Evolutionary conservation across 2,888 invertebrate genomes (phyloP).

Genomic region (Timema cristinae): DNA sequence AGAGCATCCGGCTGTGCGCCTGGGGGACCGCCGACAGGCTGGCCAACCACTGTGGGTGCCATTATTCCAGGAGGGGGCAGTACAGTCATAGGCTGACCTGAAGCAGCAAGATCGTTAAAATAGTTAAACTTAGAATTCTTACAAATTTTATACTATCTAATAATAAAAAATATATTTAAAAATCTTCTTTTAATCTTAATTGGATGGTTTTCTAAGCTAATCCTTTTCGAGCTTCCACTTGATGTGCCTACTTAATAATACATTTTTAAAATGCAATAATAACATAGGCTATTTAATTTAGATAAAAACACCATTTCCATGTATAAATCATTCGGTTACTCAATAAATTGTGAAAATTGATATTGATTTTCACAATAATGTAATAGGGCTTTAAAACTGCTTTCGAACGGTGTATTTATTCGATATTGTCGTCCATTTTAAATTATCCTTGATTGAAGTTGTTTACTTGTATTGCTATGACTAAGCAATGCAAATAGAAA

Average conservation of each 20-base stretch:
- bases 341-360: too few relatives aligned
- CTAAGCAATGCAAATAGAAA: too few relatives aligned
- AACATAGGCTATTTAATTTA: neutral
- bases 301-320: neutral
- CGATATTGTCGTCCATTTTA: too few relatives aligned
- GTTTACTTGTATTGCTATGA: too few relatives aligned
- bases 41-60: slow-evolving; percentile 44
- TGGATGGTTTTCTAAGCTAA: neutral
- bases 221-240: too few relatives aligned
- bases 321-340: neutral
- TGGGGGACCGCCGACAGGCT: slow-evolving; percentile 27
- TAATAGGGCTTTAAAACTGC: too few relatives aligned
- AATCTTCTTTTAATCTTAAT: neutral
- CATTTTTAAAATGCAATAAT: neutral
- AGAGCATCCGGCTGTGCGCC: slow-evolving; percentile 52
- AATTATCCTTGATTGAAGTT: too few relatives aligned
- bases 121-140: slow-evolving; percentile 1
- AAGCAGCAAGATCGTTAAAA: slow-evolving; percentile 17
- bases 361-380: too few relatives aligned
- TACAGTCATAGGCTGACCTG: slow-evolving; percentile 43
- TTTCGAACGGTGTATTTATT: too few relatives aligned
- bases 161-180: too few relatives aligned
- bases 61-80: slow-evolving; percentile 44
- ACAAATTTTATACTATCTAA: neutral
- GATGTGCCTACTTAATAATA: too few relatives aligned